phyloP scores from a whole-genome alignment of 2,888 invertebrate genomes.

The Habroteleia sp. region DNA sequence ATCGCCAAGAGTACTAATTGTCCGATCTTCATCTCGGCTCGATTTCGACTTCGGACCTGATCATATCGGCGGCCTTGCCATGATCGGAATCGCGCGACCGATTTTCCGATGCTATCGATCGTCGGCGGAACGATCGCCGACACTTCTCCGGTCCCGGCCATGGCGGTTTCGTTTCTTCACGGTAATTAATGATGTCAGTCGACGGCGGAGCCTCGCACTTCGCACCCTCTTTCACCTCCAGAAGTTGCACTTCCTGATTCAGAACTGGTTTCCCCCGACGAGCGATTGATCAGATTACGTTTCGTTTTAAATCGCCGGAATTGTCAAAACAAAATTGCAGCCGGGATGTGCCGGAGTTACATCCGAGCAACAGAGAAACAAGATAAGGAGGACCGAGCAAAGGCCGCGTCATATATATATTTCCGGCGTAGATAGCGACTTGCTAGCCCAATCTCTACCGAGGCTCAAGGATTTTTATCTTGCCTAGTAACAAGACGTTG shows the following conservation, averaged over 20 bases:
- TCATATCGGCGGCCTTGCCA: too few relatives aligned
- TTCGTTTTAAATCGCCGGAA: slow-evolving; percentile 25
- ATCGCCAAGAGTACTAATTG: too few relatives aligned
- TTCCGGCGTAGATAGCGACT: slow-evolving; percentile 55
- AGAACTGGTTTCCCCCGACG: slow-evolving; percentile 46
- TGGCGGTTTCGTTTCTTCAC: slow-evolving; percentile 17
- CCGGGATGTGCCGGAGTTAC: slow-evolving; percentile 1
- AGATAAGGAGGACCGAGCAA: slow-evolving; percentile 6
- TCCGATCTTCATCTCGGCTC: too few relatives aligned
- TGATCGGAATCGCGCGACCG: too few relatives aligned
- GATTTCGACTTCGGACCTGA: too few relatives aligned
- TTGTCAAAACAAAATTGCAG: slow-evolving; percentile 61
- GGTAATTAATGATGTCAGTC: slow-evolving; percentile 42
- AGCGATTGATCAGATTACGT: slow-evolving; percentile 40
- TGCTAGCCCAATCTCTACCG: slow-evolving; percentile 19
- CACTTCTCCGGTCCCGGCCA: neutral
- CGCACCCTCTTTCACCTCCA: slow-evolving; percentile 12
- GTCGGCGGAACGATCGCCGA: neutral
- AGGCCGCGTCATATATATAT: slow-evolving; percentile 36
- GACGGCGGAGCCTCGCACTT: slow-evolving; percentile 38
- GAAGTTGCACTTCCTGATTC: slow-evolving; percentile 35
- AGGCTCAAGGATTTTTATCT: slow-evolving; percentile 51
- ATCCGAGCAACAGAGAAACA: slow-evolving; percentile 5
- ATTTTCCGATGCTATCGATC: slow-evolving; percentile 11
- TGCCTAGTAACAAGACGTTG: slow-evolving; percentile 57